Conservation (phyloP, 2,113 vertebrate species). For the Rhinichthys klamathensis region DNA sequence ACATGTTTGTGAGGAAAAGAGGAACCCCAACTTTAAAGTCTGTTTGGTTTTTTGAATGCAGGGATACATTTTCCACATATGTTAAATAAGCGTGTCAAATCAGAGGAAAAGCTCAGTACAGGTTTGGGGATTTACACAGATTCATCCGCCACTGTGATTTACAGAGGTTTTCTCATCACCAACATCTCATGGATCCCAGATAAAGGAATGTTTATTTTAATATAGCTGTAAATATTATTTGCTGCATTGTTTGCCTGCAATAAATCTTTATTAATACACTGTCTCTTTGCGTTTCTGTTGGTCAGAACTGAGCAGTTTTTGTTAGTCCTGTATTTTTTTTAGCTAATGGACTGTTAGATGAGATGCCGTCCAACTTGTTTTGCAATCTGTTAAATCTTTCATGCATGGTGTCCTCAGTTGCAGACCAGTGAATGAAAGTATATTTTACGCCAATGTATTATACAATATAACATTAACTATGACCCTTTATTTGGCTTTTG, state of each 20-base stretch:
- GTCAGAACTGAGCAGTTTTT: not conserved
- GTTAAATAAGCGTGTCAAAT: not conserved
- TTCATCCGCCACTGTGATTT: slow-evolving; percentile 39
- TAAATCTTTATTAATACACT: slow-evolving; percentile 79
- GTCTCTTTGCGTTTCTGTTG: not conserved
- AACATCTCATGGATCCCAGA: slow-evolving; percentile 59
- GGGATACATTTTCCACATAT: not conserved
- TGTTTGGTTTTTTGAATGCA: slow-evolving; percentile 4
- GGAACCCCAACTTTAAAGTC: not conserved
- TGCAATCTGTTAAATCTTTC: not conserved
- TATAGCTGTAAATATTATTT: slow-evolving; percentile 93
- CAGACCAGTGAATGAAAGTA: not conserved
- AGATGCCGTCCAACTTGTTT: not conserved
- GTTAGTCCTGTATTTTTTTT: not conserved
- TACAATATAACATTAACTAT: not conserved
- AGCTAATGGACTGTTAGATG: not conserved
- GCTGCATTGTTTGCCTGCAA: slow-evolving; percentile 90
- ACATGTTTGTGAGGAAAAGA: not conserved
- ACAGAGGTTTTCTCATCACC: slow-evolving; percentile 52
- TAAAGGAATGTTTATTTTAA: slow-evolving; percentile 71
- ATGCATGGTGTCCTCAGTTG: not conserved
- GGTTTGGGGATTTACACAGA: slow-evolving; percentile 15
- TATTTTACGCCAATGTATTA: not conserved
- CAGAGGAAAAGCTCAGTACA: not conserved
- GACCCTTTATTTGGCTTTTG: not conserved